These are phyloP conservation scores for Trissoscelio sp. DNA, from an alignment of 2,888 invertebrate species.

Conservation along the genomic window DNA sequence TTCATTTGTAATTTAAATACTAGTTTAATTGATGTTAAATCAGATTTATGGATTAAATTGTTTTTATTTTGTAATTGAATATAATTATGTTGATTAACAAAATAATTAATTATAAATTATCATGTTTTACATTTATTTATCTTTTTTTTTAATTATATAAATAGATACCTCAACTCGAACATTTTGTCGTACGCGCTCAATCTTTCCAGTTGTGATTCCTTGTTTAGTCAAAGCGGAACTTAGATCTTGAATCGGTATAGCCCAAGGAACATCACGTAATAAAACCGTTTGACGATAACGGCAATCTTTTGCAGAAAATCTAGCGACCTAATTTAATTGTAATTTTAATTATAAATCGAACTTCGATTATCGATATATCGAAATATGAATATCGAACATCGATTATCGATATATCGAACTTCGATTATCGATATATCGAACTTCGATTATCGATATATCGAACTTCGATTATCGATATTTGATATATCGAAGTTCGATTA, in stretches of 20 bases:
- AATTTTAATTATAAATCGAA: background rate
- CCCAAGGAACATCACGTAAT: conserved; percentile 84
- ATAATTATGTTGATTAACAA: background rate
- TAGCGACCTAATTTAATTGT: conserved; percentile 78
- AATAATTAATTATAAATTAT: no score
- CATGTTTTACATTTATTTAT: no score
- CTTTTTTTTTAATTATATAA: no score
- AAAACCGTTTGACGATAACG: conserved; percentile 82
- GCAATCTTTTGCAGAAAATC: conserved; percentile 82
- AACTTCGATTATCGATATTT: no score
- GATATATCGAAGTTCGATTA: no score
- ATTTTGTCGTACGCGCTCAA: conserved; percentile 82
- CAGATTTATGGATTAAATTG: background rate
- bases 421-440: no score
- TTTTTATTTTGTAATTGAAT: background rate
- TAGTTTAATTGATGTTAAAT: background rate
- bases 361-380: no score
- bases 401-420: no score
- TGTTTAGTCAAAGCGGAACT: conserved; percentile 83
- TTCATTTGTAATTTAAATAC: conserved; percentile 20
- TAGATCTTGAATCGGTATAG: conserved; percentile 84
- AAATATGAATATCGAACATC: no score
- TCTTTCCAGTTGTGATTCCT: conserved; percentile 81
- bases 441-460: no score
- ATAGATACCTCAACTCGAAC: conserved; percentile 83